Conservation (phyloP, 2,888 invertebrate genomes). For the Drosophila tanythrix region DNA sequence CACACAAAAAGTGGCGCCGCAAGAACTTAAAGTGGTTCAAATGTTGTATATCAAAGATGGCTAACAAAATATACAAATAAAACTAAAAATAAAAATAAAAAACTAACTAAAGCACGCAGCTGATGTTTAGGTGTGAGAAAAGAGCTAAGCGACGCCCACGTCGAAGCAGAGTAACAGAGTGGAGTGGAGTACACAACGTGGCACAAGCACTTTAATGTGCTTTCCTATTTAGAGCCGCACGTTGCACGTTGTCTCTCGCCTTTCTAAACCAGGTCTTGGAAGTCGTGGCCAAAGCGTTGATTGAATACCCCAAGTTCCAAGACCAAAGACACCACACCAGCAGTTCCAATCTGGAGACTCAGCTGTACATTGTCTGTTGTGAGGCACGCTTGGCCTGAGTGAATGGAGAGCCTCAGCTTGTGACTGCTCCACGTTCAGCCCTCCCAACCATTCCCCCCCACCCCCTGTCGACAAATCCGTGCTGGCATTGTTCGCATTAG, state of each 20-base stretch:
- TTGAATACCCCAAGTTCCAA: constrained; percentile 59
- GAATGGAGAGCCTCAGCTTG: constrained; percentile 43
- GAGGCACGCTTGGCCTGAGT: constrained; percentile 40
- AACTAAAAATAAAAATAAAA: constrained; percentile 4
- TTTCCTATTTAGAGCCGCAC: constrained; percentile 40
- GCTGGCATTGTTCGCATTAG: constrained; percentile 76
- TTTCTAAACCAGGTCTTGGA: constrained; percentile 64
- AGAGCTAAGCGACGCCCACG: constrained; percentile 33
- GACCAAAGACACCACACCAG: neutral
- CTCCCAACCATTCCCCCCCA: neutral
- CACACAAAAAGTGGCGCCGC: constrained; percentile 36
- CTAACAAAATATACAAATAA: neutral
- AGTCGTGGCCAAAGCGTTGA: constrained; percentile 66
- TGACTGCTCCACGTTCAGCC: constrained; percentile 24
- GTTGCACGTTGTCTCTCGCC: constrained; percentile 33
- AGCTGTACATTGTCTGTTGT: constrained; percentile 22
- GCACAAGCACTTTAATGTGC: constrained; percentile 19
- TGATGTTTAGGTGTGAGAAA: constrained; percentile 56
- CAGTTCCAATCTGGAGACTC: constrained; percentile 18
- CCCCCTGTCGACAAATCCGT: constrained; percentile 50
- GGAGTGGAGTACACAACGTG: constrained; percentile 3
- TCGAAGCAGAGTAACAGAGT: neutral
- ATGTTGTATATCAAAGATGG: constrained; percentile 18
- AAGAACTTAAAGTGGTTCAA: constrained; percentile 43
- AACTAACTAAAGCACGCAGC: constrained; percentile 18